Evolutionary conservation across 2,888 invertebrate genomes (phyloP).

Genomic region (Reticulitermes lucifugus): DNA sequence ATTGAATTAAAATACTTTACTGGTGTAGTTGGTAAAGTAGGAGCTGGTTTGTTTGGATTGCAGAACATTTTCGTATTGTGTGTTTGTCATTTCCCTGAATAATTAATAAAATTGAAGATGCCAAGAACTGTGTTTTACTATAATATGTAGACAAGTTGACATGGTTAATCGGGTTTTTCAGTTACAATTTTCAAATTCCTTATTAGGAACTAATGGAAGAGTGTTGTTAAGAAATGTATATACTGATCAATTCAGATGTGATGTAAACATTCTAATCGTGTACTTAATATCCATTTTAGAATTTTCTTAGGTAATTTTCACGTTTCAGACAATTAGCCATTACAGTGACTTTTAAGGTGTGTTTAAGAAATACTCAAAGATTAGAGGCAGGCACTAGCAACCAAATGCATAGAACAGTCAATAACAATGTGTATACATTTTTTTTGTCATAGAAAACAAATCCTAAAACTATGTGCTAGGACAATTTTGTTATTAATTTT

Average conservation of each 20-base stretch:
- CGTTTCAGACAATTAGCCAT: not conserved
- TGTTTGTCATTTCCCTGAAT: conserved; percentile 42
- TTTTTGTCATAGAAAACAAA: conserved; percentile 21
- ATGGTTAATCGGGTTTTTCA: not conserved
- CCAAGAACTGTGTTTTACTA: not conserved
- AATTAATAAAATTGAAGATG: not conserved
- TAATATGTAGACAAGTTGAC: not conserved
- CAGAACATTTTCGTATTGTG: not conserved
- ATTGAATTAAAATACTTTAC: too few relatives aligned
- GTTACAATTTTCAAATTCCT: not conserved
- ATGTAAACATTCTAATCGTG: not conserved
- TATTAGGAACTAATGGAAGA: not conserved
- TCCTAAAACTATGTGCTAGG: conserved; percentile 42
- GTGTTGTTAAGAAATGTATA: not conserved
- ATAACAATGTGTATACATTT: conserved; percentile 4
- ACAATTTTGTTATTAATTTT: conserved; percentile 44
- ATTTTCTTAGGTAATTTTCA: not conserved
- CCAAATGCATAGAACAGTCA: conserved; percentile 37
- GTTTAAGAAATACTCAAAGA: not conserved
- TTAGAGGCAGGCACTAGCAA: conserved; percentile 46
- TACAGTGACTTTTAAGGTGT: not conserved
- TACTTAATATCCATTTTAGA: not conserved
- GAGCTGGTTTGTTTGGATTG: too few relatives aligned
- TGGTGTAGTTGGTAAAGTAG: too few relatives aligned
- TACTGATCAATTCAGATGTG: not conserved